Evolutionary conservation across 2,797 vertebrate species (phyloP), one percentile per base, ranked within the genome.

Genomic region (Bucorvus abyssinicus): DNA sequence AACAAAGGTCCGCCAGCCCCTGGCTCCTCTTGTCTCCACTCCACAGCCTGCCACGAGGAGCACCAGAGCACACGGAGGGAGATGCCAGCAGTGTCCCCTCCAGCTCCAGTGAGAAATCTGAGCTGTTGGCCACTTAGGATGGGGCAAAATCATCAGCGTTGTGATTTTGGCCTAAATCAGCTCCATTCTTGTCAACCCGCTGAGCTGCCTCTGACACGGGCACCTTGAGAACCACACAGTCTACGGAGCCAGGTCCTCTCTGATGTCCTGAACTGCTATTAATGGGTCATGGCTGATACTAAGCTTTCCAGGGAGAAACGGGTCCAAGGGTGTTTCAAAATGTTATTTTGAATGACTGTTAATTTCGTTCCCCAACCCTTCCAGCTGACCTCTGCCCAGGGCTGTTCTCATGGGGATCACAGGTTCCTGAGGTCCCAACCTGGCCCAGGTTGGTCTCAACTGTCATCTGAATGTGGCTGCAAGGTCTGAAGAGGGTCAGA

Each of bases 41-140:
- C 70, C 17, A 1, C 2, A 26, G 30, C n/a, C 67, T 68, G 63
- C 42, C 81, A 32, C 49, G 56, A 47, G 36, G 40, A 89, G 60
- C 71, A 49, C 11, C 53, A 26, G 32, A 1, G 2, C 52, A 21
- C 0, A 0, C 36, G 5, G 15, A 21, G 47, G 71, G 81, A 84
- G 49, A 23, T 18, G 78, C 63, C 71, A 57, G 32, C 56, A n/a
- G 49, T 49, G 49, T 4, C 49, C 45, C 12, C 49, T 40, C 45
- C 6, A 2, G 7, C 59, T 79, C 29, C 70, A 17, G 42, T 7
- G 40, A 42, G 69, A 80, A 84, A 52, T 36, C 42, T 2, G 0
- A 8, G 2, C 20, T 84, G 71, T 21, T 11, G 13, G 63, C 12
- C 50, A 22, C 0, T 0, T 0, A 56, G 60, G 21, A 52, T 6